Percentiles rank a stretch among this genome's conserved stretches.
These are phyloP conservation scores for Trachythela sp. DNA, from an alignment of 64 coral and sea anemone genomes.

Conservation along the genomic window DNA sequence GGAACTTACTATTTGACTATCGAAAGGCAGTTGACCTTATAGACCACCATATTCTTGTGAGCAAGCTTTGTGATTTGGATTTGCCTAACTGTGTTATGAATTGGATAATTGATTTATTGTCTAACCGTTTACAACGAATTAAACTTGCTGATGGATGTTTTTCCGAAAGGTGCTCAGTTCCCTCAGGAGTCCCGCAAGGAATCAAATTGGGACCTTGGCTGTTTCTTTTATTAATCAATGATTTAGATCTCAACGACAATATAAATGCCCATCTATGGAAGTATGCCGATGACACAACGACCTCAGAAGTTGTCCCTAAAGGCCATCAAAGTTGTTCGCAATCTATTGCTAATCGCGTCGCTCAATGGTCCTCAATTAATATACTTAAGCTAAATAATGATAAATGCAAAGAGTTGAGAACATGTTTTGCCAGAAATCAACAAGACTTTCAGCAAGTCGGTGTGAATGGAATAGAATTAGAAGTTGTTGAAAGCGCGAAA, in stretches of 20 bases:
- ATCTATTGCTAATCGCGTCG: neutral
- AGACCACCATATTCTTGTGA: neutral
- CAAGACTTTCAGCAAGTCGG: neutral
- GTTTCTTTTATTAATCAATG: neutral
- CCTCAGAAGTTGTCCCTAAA: neutral
- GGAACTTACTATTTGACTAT: neutral
- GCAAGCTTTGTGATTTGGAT: neutral
- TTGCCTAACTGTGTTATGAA: neutral
- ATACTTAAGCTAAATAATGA: neutral
- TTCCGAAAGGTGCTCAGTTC: neutral
- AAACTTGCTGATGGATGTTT: neutral
- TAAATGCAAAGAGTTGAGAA: neutral
- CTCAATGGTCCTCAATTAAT: neutral
- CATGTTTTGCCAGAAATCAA: neutral
- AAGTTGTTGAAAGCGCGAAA: conserved; percentile 8
- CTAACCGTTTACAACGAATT: neutral
- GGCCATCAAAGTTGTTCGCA: neutral
- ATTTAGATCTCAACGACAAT: neutral
- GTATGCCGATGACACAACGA: neutral
- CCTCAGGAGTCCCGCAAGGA: neutral
- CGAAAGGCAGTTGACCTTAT: neutral
- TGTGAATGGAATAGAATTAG: neutral
- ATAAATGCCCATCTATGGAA: neutral
- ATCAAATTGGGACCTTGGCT: neutral
- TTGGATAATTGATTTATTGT: conserved; percentile 5